Percentiles rank a stretch among this genome's conserved stretches.
phyloP scores from a whole-genome alignment of 2,797 vertebrate genomes.

The Loriculus beryllinus region DNA sequence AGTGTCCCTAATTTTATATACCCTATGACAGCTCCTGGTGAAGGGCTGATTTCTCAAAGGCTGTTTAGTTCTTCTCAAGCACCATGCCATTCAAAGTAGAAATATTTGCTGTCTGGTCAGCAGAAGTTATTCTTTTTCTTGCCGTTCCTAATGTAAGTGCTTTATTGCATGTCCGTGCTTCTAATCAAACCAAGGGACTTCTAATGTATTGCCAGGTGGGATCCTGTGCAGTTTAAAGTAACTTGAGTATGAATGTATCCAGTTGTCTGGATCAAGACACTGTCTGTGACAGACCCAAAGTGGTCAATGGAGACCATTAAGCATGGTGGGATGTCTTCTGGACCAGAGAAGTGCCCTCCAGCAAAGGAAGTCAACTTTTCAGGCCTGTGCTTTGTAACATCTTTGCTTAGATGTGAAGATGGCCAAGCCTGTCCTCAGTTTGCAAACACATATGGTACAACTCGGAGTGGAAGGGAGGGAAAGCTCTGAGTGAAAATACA shows the following conservation, averaged over 20 bases:
- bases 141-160: fast-evolving
- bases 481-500: not conserved
- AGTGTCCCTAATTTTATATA: not conserved
- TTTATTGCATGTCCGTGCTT: not conserved
- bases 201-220: not conserved
- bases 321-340: not conserved
- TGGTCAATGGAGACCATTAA: fast-evolving
- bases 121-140: not conserved
- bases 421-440: not conserved
- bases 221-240: not conserved
- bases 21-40: not conserved
- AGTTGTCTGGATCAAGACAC: not conserved
- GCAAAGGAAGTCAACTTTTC: not conserved
- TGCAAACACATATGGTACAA: fast-evolving
- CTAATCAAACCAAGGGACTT: not conserved
- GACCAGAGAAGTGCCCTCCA: not conserved
- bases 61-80: not conserved
- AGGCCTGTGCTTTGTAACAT: not conserved
- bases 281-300: fast-evolving
- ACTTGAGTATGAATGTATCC: not conserved
- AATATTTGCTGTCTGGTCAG: not conserved
- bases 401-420: not conserved
- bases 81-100: not conserved
- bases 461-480: fast-evolving
- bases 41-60: not conserved